These are phyloP conservation scores for Hydraecia micacea DNA, from an alignment of 2,888 invertebrate genomes.

Conservation along the genomic window DNA sequence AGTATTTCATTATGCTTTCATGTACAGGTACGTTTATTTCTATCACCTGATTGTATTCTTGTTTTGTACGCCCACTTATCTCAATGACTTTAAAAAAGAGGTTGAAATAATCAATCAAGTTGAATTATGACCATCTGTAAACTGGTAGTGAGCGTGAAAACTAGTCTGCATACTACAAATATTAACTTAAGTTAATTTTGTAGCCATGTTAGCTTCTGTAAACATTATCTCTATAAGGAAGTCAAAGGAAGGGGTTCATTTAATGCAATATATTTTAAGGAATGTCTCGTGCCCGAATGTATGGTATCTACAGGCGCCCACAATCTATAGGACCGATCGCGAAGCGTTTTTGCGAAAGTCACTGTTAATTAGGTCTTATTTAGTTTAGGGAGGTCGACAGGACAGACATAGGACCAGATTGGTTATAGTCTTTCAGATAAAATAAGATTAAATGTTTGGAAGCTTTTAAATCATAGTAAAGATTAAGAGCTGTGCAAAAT, in stretches of 20 bases:
- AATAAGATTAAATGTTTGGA: constrained; percentile 2
- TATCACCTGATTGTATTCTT: constrained; percentile 60
- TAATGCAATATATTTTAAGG: constrained; percentile 3
- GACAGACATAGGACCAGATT: neutral
- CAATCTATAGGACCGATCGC: constrained; percentile 38
- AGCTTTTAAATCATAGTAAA: neutral
- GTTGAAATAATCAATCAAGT: constrained; percentile 76
- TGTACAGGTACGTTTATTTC: constrained; percentile 55
- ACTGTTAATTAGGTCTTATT: constrained; percentile 19
- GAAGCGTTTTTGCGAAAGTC: neutral
- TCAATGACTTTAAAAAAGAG: constrained; percentile 69
- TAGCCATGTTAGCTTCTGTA: neutral
- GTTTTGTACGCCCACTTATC: constrained; percentile 72
- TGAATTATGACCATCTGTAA: constrained; percentile 67
- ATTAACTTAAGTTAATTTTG: neutral
- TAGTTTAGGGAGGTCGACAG: neutral
- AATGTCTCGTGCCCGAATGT: neutral
- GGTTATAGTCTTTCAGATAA: constrained; percentile 5
- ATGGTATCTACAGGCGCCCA: neutral
- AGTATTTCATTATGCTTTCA: constrained; percentile 46
- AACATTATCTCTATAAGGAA: neutral
- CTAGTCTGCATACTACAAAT: constrained; percentile 17
- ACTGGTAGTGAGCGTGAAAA: constrained; percentile 21
- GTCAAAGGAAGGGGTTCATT: neutral
- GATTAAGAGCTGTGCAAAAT: constrained; percentile 4